Conservation (phyloP, 1,140 invertebrate species). For the Drosophila simulans region DNA sequence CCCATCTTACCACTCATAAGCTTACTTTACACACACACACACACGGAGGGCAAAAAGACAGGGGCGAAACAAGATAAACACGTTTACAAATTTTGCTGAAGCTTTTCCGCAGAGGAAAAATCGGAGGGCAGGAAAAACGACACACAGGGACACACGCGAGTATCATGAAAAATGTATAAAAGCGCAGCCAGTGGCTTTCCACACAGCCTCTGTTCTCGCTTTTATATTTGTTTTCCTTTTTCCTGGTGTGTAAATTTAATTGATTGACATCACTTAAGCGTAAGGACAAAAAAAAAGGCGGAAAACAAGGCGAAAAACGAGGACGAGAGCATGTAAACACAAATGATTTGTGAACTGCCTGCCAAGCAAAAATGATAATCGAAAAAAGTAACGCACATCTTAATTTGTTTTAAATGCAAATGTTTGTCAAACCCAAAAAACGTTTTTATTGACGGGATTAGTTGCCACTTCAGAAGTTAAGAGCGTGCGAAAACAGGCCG, state of each 20-base stretch:
- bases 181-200: conserved; percentile 39
- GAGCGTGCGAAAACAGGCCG: neutral
- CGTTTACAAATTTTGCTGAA: conserved; percentile 50
- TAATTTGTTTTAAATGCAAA: conserved; percentile 49
- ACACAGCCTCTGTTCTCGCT: conserved; percentile 1
- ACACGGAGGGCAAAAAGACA: neutral
- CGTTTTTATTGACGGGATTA: conserved; percentile 18
- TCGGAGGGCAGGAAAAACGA: neutral
- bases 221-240: neutral
- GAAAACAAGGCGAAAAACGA: neutral
- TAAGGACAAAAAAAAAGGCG: conserved; percentile 23
- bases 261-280: conserved; percentile 76
- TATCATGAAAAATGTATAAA: conserved; percentile 71
- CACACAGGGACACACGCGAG: conserved; percentile 14
- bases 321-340: conserved; percentile 38
- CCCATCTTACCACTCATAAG: conserved; percentile 35
- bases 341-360: conserved; percentile 62
- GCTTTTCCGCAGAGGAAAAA: conserved; percentile 2
- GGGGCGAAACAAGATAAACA: conserved; percentile 52
- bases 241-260: conserved; percentile 66
- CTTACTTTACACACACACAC: conserved; percentile 40
- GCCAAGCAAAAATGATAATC: conserved; percentile 27
- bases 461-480: conserved; percentile 17
- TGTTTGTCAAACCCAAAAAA: conserved; percentile 9
- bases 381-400: conserved; percentile 13